A percentile compares a stretch with the other conserved stretches of the same genome.
Evolutionary conservation across 2,888 invertebrate genomes (phyloP).

Genomic region (Pachycephus smyrnensis): DNA sequence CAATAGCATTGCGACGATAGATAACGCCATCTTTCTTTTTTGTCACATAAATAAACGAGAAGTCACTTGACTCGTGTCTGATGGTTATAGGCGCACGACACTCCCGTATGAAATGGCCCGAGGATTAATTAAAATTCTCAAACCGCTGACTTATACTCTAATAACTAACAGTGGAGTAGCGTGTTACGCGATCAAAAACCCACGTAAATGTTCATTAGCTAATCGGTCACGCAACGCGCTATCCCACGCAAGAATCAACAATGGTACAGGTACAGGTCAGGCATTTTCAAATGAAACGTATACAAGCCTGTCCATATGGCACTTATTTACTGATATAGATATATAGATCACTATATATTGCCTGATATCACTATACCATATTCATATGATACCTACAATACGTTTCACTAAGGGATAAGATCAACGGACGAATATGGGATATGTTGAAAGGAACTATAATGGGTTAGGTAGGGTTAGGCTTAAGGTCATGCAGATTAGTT

Average conservation of each 20-base stretch:
- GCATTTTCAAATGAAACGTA: neutral
- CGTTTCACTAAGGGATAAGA: neutral
- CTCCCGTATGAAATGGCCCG: too few species aligned
- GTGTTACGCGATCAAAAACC: neutral
- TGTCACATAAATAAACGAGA: too few species aligned
- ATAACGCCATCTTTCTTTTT: too few species aligned
- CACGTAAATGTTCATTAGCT: conserved; percentile 6
- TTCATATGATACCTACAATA: neutral
- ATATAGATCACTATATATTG: neutral
- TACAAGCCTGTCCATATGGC: neutral
- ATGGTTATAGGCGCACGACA: too few species aligned
- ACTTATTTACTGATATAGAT: neutral
- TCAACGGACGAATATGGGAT: neutral
- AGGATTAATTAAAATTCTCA: neutral
- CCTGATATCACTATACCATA: neutral
- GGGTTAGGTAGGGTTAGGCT: neutral
- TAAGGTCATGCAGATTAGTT: neutral
- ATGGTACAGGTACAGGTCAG: neutral
- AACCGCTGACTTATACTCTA: neutral
- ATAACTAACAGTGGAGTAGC: neutral
- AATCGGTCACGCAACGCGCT: conserved; percentile 14
- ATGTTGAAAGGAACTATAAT: neutral
- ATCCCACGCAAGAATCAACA: neutral
- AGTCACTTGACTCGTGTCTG: too few species aligned
- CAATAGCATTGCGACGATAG: too few species aligned